Percentiles rank a stretch among this genome's conserved stretches.
Evolutionary conservation across 2,113 vertebrate species (phyloP).

Genomic region (Sylvietta virens): DNA sequence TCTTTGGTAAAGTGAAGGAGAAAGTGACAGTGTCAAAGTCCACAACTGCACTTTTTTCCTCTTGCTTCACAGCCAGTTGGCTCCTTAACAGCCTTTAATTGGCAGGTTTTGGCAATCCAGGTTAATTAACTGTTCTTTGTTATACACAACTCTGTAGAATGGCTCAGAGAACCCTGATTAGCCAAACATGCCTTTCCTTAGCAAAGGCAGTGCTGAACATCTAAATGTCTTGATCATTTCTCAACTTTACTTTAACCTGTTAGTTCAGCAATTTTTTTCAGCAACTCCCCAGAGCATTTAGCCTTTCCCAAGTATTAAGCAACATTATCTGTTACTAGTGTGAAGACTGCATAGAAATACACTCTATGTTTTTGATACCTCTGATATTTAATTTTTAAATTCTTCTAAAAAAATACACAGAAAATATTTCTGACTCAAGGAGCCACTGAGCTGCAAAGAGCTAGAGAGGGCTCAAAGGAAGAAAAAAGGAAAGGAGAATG

Average conservation of each 20-base stretch:
- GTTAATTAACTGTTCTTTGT: conserved; percentile 39
- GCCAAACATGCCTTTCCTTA: background rate
- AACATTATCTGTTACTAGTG: background rate
- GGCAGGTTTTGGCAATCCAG: background rate
- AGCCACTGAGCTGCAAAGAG: background rate
- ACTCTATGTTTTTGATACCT: background rate
- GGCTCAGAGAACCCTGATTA: background rate
- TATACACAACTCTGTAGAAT: background rate
- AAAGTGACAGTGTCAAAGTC: conserved; percentile 9
- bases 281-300: background rate
- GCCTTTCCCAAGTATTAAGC: background rate
- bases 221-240: background rate
- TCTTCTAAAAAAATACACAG: background rate
- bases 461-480: background rate
- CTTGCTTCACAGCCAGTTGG: conserved; percentile 23
- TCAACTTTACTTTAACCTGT: background rate
- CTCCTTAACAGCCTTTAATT: background rate
- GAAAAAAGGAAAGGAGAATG: background rate
- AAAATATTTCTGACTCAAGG: background rate
- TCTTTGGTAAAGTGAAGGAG: background rate
- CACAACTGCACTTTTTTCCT: background rate
- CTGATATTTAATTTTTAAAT: background rate
- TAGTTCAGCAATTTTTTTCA: background rate
- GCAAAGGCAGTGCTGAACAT: background rate
- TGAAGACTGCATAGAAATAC: background rate